Conservation (phyloP, 1,140 invertebrate genomes). For the Mya arenaria region DNA sequence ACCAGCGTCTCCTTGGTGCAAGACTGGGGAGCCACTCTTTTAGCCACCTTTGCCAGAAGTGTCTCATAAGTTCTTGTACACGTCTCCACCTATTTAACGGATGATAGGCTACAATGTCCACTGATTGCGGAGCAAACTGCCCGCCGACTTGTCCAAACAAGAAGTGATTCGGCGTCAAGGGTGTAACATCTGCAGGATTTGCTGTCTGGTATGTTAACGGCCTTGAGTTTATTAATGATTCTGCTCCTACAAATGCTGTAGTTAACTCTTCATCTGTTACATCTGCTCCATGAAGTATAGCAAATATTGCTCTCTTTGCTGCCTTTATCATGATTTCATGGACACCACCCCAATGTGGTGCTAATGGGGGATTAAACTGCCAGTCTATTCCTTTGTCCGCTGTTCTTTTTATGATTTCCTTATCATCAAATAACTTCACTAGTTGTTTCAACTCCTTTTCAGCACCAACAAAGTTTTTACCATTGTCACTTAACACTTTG, state of each 20-base stretch:
- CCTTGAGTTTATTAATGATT: slow-evolving; percentile 35
- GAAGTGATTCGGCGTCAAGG: slow-evolving; percentile 29
- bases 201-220: slow-evolving; percentile 40
- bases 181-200: not conserved
- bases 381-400: slow-evolving; percentile 3
- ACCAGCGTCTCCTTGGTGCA: slow-evolving; percentile 4
- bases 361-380: slow-evolving; percentile 39
- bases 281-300: slow-evolving; percentile 29
- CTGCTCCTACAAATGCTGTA: slow-evolving; percentile 34
- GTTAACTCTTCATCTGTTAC: slow-evolving; percentile 43
- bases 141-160: slow-evolving; percentile 37
- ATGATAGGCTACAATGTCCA: slow-evolving; percentile 5
- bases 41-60: slow-evolving; percentile 50
- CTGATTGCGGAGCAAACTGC: not conserved
- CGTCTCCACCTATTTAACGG: slow-evolving; percentile 21
- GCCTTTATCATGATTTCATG: slow-evolving; percentile 39
- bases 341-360: slow-evolving; percentile 51
- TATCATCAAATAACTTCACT: not conserved
- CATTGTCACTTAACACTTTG: slow-evolving; percentile 45
- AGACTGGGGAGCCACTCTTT: slow-evolving; percentile 30
- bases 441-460: slow-evolving; percentile 17
- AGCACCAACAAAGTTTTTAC: slow-evolving; percentile 49
- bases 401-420: slow-evolving; percentile 6
- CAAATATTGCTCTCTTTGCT: slow-evolving; percentile 5
- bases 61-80: slow-evolving; percentile 23